A percentile compares a stretch with the other conserved stretches of the same genome.
Evolutionary conservation across 2,888 invertebrate species (phyloP).

Genomic region (Pollenia griseotomentosa): DNA sequence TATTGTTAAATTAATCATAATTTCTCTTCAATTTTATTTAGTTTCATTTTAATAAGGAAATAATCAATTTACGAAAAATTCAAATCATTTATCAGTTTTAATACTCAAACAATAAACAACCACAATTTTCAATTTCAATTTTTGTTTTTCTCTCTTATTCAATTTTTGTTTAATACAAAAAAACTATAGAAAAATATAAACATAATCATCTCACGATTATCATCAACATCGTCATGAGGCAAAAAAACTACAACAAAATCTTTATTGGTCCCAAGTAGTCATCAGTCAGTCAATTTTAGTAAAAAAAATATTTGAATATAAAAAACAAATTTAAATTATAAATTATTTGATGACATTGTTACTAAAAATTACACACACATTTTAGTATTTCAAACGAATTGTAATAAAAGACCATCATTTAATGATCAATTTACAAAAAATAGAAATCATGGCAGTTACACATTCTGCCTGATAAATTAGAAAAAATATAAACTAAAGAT

Average conservation of each 20-base stretch:
- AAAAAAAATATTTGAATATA: slow-evolving; percentile 45
- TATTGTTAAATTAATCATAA: slow-evolving; percentile 36
- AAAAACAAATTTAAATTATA: slow-evolving; percentile 66
- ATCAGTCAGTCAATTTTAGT: slow-evolving; percentile 4
- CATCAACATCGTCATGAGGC: slow-evolving; percentile 52
- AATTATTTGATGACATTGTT: slow-evolving; percentile 71
- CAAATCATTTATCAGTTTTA: slow-evolving; percentile 81
- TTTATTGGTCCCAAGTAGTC: slow-evolving; percentile 65
- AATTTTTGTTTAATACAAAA: slow-evolving; percentile 55
- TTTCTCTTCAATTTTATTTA: slow-evolving; percentile 49
- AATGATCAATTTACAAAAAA: slow-evolving; percentile 28
- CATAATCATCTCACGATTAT: slow-evolving; percentile 73
- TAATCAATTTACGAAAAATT: slow-evolving; percentile 84
- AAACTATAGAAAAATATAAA: slow-evolving; percentile 30
- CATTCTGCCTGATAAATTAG: slow-evolving; percentile 23
- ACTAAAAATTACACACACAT: slow-evolving; percentile 33
- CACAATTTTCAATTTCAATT: slow-evolving; percentile 67
- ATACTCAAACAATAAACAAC: slow-evolving; percentile 63
- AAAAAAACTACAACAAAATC: slow-evolving; percentile 40
- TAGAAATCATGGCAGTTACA: slow-evolving; percentile 6
- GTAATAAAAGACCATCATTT: slow-evolving; percentile 47
- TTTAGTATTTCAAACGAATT: slow-evolving; percentile 24
- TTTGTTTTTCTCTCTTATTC: slow-evolving; percentile 50
- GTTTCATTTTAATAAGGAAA: slow-evolving; percentile 81
- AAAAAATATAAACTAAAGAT: slow-evolving; percentile 5